A percentile compares a stretch with the other conserved stretches of the same genome.
These are phyloP conservation scores for Oreocharis arfaki DNA, from an alignment of 2,113 vertebrate species.

Conservation along the genomic window DNA sequence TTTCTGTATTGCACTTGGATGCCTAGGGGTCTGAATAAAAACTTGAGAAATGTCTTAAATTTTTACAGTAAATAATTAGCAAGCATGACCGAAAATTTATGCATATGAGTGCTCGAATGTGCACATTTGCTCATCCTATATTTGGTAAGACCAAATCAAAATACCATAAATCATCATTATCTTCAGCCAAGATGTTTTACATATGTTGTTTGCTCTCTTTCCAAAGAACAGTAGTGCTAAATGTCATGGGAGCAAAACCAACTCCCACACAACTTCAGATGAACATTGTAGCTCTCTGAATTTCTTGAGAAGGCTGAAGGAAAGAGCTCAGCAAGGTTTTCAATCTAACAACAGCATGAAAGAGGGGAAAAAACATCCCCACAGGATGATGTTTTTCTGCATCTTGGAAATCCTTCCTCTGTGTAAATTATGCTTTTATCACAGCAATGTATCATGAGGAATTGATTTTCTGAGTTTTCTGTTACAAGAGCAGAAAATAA, in stretches of 20 bases:
- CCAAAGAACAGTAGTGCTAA: background rate
- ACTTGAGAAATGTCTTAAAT: background rate
- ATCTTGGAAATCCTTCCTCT: background rate
- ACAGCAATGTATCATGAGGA: background rate
- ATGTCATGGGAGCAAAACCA: background rate
- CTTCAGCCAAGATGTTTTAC: background rate
- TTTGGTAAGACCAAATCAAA: background rate
- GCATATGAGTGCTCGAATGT: background rate
- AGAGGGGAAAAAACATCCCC: background rate
- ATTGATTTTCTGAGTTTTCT: background rate
- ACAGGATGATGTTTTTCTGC: background rate
- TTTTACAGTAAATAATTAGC: background rate
- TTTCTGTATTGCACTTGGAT: background rate
- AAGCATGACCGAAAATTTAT: background rate
- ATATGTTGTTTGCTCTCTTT: background rate
- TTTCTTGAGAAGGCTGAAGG: background rate
- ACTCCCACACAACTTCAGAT: slow-evolving; percentile 7
- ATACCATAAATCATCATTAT: background rate
- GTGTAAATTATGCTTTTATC: background rate
- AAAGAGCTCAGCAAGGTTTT: background rate
- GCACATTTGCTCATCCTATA: background rate
- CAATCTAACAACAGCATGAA: background rate
- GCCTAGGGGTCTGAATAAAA: background rate
- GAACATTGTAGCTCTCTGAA: background rate
- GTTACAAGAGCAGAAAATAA: background rate